These are phyloP conservation scores for Larimichthys crocea DNA, from an alignment of 2,113 vertebrate species.

Conservation along the genomic window DNA sequence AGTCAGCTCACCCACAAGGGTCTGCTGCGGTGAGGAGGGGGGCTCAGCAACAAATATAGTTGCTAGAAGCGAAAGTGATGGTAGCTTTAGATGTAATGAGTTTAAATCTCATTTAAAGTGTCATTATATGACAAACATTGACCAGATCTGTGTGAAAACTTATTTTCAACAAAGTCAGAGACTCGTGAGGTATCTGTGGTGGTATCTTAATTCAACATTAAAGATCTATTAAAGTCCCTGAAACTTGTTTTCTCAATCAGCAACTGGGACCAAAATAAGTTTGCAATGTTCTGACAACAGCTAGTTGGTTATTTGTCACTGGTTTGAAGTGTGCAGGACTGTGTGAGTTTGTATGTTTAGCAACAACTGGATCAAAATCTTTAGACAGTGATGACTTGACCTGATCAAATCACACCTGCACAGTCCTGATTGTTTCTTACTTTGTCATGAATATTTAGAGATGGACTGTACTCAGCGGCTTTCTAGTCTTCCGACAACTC, in stretches of 20 bases:
- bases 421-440: too few species aligned
- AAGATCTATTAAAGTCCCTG: background rate
- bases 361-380: too few species aligned
- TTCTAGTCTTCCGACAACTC: too few species aligned
- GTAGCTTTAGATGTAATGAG: background rate
- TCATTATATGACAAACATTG: background rate
- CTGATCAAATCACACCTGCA: too few species aligned
- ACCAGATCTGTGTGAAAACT: background rate
- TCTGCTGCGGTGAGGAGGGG: conserved; percentile 15
- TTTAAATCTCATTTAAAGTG: background rate
- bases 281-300: too few species aligned
- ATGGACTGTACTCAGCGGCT: too few species aligned
- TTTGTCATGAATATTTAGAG: too few species aligned
- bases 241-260: background rate
- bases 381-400: too few species aligned
- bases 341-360: background rate
- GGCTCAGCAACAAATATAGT: conserved; percentile 7
- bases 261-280: background rate
- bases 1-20: conserved; percentile 83
- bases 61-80: background rate
- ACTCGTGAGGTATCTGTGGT: background rate
- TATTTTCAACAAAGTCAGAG: background rate
- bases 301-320: background rate
- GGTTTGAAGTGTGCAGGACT: background rate
- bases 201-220: background rate